phyloP scores from a whole-genome alignment of 2,113 vertebrate genomes.

The Pimephales promelas region DNA sequence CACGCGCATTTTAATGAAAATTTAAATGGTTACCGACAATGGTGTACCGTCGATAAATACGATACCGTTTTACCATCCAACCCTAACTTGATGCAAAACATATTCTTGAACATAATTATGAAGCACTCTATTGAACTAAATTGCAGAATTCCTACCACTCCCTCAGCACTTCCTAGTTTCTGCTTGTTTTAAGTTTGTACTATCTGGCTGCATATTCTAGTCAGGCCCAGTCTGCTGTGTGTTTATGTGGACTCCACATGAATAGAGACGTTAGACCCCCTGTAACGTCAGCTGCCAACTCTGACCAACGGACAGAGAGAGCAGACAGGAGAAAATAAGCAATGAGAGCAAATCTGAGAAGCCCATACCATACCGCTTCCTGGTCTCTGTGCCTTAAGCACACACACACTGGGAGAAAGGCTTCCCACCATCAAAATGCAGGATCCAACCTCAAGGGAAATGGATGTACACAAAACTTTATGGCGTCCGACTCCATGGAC shows the following conservation, averaged over 20 bases:
- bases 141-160: background rate
- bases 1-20: no score
- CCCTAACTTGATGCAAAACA: no score
- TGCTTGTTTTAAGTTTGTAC: background rate
- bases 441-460: constrained; percentile 9
- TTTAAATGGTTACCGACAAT: no score
- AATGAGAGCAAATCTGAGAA: constrained; percentile 33
- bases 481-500: constrained; percentile 14
- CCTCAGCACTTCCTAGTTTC: background rate
- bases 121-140: no score
- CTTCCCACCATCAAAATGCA: constrained; percentile 26
- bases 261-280: constrained; percentile 33
- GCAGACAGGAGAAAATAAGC: constrained; percentile 59
- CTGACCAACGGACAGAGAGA: background rate
- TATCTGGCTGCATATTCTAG: background rate
- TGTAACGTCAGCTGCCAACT: constrained; percentile 13
- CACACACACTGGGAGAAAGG: background rate
- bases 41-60: no score
- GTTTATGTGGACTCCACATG: constrained; percentile 37
- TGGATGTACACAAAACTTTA: constrained; percentile 14
- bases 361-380: constrained; percentile 27
- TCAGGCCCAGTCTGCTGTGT: background rate
- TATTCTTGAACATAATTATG: no score
- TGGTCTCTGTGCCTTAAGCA: constrained; percentile 34
- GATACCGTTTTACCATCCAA: no score